These are phyloP conservation scores for Entelurus aequoreus DNA, from an alignment of 2,113 vertebrate genomes.

Conservation along the genomic window DNA sequence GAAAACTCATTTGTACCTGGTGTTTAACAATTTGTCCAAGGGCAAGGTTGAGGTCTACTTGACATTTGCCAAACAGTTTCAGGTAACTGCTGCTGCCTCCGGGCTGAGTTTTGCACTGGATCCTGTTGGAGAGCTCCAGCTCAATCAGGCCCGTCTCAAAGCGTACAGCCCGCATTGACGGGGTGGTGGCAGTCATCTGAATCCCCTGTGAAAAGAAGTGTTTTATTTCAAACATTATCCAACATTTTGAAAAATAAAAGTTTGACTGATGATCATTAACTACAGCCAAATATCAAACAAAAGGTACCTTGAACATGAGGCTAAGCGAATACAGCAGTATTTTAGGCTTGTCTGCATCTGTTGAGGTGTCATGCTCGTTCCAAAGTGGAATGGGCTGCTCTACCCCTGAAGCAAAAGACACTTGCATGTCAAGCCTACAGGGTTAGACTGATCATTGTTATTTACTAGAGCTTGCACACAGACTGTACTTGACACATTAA, in stretches of 20 bases:
- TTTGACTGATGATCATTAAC: background rate
- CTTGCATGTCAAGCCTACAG: conserved; percentile 6
- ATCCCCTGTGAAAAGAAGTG: conserved; percentile 78
- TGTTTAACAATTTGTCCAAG: conserved; percentile 97
- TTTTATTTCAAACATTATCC: background rate
- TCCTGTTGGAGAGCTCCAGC: conserved; percentile 92
- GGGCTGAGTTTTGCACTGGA: conserved; percentile 92
- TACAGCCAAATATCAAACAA: background rate
- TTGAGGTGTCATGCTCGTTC: conserved; percentile 92
- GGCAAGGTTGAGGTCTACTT: conserved; percentile 94
- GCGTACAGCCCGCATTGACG: conserved; percentile 94
- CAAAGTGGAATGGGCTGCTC: conserved; percentile 97
- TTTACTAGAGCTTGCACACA: background rate
- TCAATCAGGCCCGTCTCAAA: conserved; percentile 98
- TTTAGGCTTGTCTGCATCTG: conserved; percentile 95
- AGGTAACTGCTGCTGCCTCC: conserved; percentile 94
- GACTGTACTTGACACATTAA: no score
- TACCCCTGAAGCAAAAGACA: conserved; percentile 73
- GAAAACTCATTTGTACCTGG: conserved; percentile 73
- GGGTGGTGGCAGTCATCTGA: conserved; percentile 96
- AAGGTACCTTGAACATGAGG: conserved; percentile 91
- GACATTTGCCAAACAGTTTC: conserved; percentile 97
- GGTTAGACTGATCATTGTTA: background rate
- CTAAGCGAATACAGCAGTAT: conserved; percentile 94
- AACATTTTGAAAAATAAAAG: background rate